These are phyloP conservation scores for Moxostoma hubbsi DNA, from an alignment of 2,797 vertebrate genomes.

Conservation along the genomic window DNA sequence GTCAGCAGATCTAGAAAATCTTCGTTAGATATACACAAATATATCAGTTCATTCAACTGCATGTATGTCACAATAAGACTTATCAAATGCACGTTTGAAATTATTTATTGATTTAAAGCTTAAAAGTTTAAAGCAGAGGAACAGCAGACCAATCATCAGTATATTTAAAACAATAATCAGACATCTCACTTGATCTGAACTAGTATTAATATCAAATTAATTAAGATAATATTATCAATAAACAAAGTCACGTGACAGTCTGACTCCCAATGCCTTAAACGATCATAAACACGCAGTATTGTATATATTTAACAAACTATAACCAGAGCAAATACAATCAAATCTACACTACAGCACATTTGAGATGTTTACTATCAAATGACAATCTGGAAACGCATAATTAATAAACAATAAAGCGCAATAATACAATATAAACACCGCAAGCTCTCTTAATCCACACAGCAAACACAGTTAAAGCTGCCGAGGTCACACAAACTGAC, in stretches of 20 bases:
- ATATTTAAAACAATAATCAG: not conserved
- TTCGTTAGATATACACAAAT: too few relatives aligned
- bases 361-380: not conserved
- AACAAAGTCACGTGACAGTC: not conserved
- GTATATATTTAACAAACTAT: too few relatives aligned
- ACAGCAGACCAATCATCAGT: not conserved
- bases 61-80: too few relatives aligned
- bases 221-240: too few relatives aligned
- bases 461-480: constrained; percentile 26
- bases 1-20: too few relatives aligned
- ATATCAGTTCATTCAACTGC: too few relatives aligned
- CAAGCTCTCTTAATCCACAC: constrained; percentile 10
- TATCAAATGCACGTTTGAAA: too few relatives aligned
- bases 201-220: not conserved
- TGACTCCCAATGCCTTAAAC: not conserved
- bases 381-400: not conserved
- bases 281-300: constrained; percentile 4
- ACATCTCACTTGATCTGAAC: not conserved
- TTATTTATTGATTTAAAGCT: constrained; percentile 1
- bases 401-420: not conserved
- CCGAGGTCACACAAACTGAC: not conserved
- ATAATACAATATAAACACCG: not conserved
- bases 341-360: not conserved
- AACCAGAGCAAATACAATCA: not conserved
- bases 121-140: constrained; percentile 33